These are phyloP conservation scores for Ciconia stormi DNA, from an alignment of 2,113 vertebrate species.

Conservation along the genomic window DNA sequence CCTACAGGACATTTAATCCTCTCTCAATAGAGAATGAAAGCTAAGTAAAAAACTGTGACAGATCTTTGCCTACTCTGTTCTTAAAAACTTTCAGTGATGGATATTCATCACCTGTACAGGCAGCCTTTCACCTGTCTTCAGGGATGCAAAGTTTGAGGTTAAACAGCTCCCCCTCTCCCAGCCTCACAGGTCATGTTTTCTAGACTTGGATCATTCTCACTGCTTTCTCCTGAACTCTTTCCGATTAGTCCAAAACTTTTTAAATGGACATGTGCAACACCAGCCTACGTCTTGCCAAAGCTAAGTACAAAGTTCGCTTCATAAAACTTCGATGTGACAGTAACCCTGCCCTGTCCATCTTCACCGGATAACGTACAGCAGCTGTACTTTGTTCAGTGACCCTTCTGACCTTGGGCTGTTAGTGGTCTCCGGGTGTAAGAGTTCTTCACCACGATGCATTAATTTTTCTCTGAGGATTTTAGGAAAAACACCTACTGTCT, in stretches of 20 bases:
- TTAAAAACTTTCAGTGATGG: neutral
- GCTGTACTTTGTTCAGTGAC: neutral
- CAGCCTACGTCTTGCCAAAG: neutral
- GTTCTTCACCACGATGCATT: neutral
- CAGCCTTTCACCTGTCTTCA: neutral
- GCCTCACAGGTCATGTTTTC: neutral
- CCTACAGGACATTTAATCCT: neutral
- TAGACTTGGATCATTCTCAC: neutral
- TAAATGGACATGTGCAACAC: neutral
- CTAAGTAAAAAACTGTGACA: neutral
- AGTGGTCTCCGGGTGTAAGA: accelerated
- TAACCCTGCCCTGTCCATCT: neutral
- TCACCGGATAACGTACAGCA: neutral
- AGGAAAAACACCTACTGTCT: neutral
- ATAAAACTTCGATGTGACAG: no score
- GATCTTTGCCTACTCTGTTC: neutral
- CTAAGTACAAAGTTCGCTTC: neutral
- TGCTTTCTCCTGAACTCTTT: neutral
- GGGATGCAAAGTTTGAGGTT: neutral
- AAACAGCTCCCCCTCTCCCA: neutral
- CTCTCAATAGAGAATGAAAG: neutral
- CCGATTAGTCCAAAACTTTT: neutral
- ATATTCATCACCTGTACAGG: neutral
- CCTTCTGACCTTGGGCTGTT: neutral
- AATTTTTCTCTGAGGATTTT: neutral